These are phyloP conservation scores for Polietes domitor DNA, from an alignment of 2,888 invertebrate genomes.

Conservation along the genomic window DNA sequence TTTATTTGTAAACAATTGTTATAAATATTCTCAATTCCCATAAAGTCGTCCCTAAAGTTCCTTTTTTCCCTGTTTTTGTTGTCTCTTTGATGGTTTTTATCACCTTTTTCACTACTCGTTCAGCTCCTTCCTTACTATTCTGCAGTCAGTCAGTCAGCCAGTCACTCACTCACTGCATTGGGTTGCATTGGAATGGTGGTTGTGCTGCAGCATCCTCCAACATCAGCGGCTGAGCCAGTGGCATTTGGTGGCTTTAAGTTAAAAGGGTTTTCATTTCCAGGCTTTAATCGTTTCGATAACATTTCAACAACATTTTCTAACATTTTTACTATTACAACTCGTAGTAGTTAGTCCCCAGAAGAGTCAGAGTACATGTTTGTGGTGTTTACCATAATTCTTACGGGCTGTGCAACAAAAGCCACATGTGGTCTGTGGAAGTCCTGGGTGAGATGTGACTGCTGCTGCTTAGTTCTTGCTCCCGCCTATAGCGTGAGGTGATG, in stretches of 20 bases:
- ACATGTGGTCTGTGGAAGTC: slow-evolving; percentile 58
- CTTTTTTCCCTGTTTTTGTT: slow-evolving; percentile 19
- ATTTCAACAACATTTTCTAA: slow-evolving; percentile 66
- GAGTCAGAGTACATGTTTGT: slow-evolving; percentile 8
- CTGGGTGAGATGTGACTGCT: no score
- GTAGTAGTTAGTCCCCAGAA: neutral
- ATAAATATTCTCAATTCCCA: slow-evolving; percentile 60
- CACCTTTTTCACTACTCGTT: neutral
- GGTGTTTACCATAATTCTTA: slow-evolving; percentile 57
- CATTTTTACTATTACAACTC: slow-evolving; percentile 64
- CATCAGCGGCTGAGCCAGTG: slow-evolving; percentile 46
- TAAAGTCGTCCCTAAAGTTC: slow-evolving; percentile 38
- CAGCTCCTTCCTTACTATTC: neutral
- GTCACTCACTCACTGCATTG: neutral
- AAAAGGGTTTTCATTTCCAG: slow-evolving; percentile 65
- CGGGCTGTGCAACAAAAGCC: slow-evolving; percentile 40
- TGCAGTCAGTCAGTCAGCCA: slow-evolving; percentile 4
- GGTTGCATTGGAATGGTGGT: neutral
- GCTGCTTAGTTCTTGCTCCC: no score
- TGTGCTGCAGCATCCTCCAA: neutral
- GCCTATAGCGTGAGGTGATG: slow-evolving; percentile 53
- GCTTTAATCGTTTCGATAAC: slow-evolving; percentile 65
- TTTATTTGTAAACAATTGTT: slow-evolving; percentile 60
- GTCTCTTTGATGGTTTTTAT: slow-evolving; percentile 48
- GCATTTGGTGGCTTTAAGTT: slow-evolving; percentile 41